phyloP scores from a whole-genome alignment of 2,797 vertebrate species.

The Enteromius afrohamiltoni region DNA sequence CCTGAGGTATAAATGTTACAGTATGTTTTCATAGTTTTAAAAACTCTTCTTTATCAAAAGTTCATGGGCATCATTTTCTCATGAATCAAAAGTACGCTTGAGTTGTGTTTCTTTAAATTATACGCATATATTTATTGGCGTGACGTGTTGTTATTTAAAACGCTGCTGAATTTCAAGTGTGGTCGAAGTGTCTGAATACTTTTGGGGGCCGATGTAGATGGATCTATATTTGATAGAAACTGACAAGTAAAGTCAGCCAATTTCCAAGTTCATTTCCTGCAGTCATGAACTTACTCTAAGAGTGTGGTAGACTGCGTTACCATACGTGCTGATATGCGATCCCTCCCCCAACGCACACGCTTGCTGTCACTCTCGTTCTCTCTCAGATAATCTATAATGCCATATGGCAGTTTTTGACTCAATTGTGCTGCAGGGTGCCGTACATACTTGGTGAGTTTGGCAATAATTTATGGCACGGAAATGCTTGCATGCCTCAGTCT shows the following conservation, averaged over 20 bases:
- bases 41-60: neutral
- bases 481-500: constrained; percentile 34
- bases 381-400: constrained; percentile 32
- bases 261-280: constrained; percentile 34
- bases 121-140: neutral
- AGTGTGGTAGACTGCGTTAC: constrained; percentile 25
- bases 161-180: constrained; percentile 7
- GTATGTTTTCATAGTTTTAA: neutral
- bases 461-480: constrained; percentile 42
- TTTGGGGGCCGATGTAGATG: neutral
- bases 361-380: constrained; percentile 20
- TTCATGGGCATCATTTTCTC: neutral
- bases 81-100: neutral
- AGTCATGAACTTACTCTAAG: constrained; percentile 29
- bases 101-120: neutral
- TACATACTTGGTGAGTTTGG: constrained; percentile 26
- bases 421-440: constrained; percentile 5
- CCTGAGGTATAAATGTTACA: neutral
- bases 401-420: constrained; percentile 36
- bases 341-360: constrained; percentile 19
- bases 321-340: constrained; percentile 30
- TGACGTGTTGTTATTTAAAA: neutral
- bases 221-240: constrained; percentile 23
- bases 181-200: constrained; percentile 11
- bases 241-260: constrained; percentile 39